Conservation (phyloP, 2,113 vertebrate genomes). For the Rhinoderma darwinii region DNA sequence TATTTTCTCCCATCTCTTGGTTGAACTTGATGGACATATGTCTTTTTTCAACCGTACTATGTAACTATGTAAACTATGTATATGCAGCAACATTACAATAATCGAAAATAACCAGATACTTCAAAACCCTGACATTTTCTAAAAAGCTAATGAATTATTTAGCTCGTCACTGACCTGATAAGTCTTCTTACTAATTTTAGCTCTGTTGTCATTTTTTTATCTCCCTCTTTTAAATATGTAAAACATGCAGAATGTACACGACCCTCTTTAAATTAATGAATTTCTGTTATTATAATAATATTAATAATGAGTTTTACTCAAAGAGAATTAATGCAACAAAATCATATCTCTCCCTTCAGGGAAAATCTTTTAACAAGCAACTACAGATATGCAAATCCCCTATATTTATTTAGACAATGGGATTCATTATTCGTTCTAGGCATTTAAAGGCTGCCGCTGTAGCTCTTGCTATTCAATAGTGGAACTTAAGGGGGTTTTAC, state of each 20-base stretch:
- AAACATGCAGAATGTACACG: neutral
- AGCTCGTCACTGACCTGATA: neutral
- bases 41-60: too few relatives aligned
- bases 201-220: neutral
- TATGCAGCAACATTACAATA: neutral
- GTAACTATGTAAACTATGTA: too few relatives aligned
- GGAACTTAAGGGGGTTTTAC: too few relatives aligned
- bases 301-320: constrained; percentile 4
- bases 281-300: constrained; percentile 3
- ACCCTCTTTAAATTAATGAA: neutral
- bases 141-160: constrained; percentile 8
- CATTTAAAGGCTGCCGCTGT: neutral
- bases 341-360: neutral
- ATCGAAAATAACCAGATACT: neutral
- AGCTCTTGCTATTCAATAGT: neutral
- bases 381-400: neutral
- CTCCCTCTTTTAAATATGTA: neutral
- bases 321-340: neutral
- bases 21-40: too few relatives aligned
- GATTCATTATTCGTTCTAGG: neutral
- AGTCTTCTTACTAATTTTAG: neutral
- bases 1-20: too few relatives aligned
- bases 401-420: neutral
- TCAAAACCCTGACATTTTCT: neutral
- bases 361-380: neutral